Evolutionary conservation across 2,888 invertebrate genomes (phyloP).

Genomic region (Fissipunctia ypsillon): DNA sequence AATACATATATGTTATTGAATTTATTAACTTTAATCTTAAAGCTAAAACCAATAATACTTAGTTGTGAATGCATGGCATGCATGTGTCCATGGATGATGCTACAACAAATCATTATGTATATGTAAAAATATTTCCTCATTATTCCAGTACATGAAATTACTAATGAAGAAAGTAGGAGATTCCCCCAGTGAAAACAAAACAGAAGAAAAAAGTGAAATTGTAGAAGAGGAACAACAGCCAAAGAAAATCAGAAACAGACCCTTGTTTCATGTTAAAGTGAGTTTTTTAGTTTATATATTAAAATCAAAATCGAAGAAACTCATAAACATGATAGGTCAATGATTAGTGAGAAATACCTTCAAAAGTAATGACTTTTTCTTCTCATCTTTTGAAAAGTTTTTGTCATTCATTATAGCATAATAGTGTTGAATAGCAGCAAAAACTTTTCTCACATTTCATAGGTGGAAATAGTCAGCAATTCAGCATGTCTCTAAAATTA

Average conservation of each 20-base stretch:
- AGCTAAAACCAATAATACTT: too few relatives aligned
- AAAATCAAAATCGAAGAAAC: background rate
- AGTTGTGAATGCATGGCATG: too few relatives aligned
- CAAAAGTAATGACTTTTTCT: background rate
- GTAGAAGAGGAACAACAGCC: constrained; percentile 69
- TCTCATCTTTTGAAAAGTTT: background rate
- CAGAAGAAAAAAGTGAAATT: constrained; percentile 71
- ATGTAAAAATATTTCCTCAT: too few relatives aligned
- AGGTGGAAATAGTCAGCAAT: background rate
- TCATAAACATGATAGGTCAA: background rate
- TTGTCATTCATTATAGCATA: background rate
- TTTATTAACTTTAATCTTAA: too few relatives aligned
- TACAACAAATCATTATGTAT: too few relatives aligned
- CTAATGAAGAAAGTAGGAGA: constrained; percentile 90
- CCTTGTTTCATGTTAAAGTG: constrained; percentile 86
- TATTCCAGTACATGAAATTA: constrained; percentile 93
- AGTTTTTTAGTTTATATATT: constrained; percentile 44
- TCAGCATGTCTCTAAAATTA: background rate
- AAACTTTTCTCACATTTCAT: background rate
- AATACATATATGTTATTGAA: too few relatives aligned
- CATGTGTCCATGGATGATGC: too few relatives aligned
- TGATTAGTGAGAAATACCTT: background rate
- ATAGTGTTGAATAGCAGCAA: background rate
- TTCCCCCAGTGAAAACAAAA: constrained; percentile 60
- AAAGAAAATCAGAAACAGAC: constrained; percentile 85